Percentiles rank a stretch among this genome's conserved stretches.
phyloP scores from a whole-genome alignment of 2,797 vertebrate species.

The Coreius guichenoti region DNA sequence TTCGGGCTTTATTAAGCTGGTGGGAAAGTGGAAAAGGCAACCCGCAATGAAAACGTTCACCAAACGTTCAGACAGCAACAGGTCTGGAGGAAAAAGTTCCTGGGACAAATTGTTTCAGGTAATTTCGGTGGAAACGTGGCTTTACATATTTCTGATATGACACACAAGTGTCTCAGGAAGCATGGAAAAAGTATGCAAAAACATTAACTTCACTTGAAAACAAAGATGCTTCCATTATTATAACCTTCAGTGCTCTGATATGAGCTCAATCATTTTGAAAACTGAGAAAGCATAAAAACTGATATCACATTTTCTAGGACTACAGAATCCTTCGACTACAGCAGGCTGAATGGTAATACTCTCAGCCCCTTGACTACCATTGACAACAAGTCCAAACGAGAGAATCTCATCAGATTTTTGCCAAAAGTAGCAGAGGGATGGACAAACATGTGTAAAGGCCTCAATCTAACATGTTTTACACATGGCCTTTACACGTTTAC shows the following conservation, averaged over 20 bases:
- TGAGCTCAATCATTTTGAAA: neutral
- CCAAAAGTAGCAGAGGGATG: conserved; percentile 52
- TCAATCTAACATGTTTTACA: too few relatives aligned
- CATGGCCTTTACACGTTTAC: too few relatives aligned
- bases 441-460: conserved; percentile 67
- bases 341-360: conserved; percentile 68
- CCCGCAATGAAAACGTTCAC: too few relatives aligned
- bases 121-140: too few relatives aligned
- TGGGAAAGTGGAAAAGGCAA: too few relatives aligned
- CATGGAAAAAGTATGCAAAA: conserved; percentile 57
- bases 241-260: neutral
- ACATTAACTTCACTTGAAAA: neutral
- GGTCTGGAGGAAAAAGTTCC: too few relatives aligned
- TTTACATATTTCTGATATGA: neutral
- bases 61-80: too few relatives aligned
- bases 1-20: too few relatives aligned
- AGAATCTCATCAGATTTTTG: conserved; percentile 64
- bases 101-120: too few relatives aligned
- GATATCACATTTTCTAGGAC: conserved; percentile 20
- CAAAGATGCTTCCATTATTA: neutral
- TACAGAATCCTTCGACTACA: conserved; percentile 53
- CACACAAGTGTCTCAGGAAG: conserved; percentile 50
- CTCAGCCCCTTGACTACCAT: conserved; percentile 60
- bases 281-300: neutral
- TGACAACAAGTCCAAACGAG: conserved; percentile 55